phyloP scores from a whole-genome alignment of 2,797 vertebrate species.

The Trachurus trachurus region DNA sequence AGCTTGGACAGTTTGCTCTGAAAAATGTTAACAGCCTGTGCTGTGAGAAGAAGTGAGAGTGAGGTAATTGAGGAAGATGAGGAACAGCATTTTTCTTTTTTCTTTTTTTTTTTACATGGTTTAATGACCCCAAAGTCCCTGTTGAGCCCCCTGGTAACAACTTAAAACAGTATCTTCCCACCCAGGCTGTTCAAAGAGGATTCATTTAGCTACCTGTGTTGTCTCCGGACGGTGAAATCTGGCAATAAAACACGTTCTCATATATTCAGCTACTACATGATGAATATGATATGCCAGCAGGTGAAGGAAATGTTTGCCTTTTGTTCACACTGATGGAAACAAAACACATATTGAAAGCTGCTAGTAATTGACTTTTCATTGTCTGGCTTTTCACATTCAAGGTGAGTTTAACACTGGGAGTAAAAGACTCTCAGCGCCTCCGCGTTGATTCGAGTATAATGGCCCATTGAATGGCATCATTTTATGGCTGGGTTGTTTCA shows the following conservation, averaged over 20 bases:
- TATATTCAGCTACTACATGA: constrained; percentile 2
- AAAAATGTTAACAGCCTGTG: background rate
- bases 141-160: constrained; percentile 24
- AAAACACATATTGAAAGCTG: constrained; percentile 14
- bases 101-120: too few species aligned
- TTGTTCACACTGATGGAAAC: constrained; percentile 24
- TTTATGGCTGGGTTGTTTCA: constrained; percentile 80
- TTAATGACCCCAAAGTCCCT: constrained; percentile 2
- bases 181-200: constrained; percentile 21
- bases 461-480: constrained; percentile 74
- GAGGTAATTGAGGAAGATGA: constrained; percentile 2
- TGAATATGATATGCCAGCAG: background rate
- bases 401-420: constrained; percentile 62
- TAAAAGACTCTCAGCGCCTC: constrained; percentile 64
- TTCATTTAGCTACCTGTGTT: constrained; percentile 35
- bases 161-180: background rate
- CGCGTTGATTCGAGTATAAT: constrained; percentile 77
- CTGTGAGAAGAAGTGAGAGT: background rate
- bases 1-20: background rate
- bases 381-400: constrained; percentile 56
- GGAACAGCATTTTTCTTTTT: constrained; percentile 25
- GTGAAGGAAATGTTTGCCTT: constrained; percentile 31
- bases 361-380: constrained; percentile 51
- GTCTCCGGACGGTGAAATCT: constrained; percentile 28
- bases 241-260: constrained; percentile 4